Evolutionary conservation across 2,113 vertebrate species (phyloP).

Genomic region (Pituophis catenifer): DNA sequence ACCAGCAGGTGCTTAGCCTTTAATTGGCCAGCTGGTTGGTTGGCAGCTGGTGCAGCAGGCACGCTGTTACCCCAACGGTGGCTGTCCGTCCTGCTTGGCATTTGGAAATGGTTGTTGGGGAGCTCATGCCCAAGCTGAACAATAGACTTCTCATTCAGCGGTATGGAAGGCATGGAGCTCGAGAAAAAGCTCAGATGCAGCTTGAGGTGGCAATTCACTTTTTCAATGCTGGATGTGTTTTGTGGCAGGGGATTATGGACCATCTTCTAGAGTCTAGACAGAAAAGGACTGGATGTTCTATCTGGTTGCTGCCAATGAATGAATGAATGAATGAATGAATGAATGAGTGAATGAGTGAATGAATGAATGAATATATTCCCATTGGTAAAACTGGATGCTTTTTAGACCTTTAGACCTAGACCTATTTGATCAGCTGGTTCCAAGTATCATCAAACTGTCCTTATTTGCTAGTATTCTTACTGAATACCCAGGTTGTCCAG

Average conservation of each 20-base stretch:
- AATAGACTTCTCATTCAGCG: neutral
- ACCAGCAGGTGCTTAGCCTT: neutral
- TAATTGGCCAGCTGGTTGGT: neutral
- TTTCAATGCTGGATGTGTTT: neutral
- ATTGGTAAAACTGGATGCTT: neutral
- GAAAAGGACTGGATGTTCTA: neutral
- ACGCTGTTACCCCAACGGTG: neutral
- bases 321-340: neutral
- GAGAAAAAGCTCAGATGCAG: neutral
- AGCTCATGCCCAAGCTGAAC: neutral
- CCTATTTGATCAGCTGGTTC: neutral
- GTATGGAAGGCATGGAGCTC: neutral
- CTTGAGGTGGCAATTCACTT: neutral
- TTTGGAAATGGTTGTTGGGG: neutral
- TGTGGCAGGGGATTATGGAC: neutral
- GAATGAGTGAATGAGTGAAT: neutral
- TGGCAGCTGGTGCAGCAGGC: neutral
- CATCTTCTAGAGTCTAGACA: neutral
- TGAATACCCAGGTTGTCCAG: neutral
- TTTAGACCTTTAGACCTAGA: neutral
- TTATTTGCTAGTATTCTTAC: neutral
- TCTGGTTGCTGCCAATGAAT: neutral
- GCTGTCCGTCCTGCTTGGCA: neutral
- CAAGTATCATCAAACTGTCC: neutral
- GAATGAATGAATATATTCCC: neutral